Evolutionary conservation across 2,113 vertebrate species (phyloP), one percentile per base, ranked within the genome.

Genomic region (Todiramphus chloris): DNA sequence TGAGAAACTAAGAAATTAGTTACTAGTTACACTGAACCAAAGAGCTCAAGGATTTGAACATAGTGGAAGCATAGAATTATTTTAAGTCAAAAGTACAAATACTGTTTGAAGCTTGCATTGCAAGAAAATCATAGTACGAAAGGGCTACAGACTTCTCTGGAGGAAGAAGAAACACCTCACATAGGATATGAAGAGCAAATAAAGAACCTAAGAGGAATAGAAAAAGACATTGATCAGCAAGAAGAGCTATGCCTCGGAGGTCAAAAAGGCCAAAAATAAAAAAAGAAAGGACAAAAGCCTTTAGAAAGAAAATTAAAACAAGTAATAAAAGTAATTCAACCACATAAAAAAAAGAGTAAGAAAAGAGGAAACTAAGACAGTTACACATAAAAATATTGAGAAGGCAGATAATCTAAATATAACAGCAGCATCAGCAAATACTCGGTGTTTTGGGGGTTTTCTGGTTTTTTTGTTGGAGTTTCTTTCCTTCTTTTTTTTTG

Each of bases 191-290:
- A 89, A 59, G 41, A 81, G n/a, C 77, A 91, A 88, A 88, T 73
- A 80, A 84, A 90, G 16, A 83, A 74, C 28, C 16, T 66, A 19
- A 95, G 90, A 94, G 44, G 59, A 83, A 66, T 35, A 41, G 59
- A 50, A 86, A 90, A 63, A 88, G 10, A 14, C 50, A 93, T 88
- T 90, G 94, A 95, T 95, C 92, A 93, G 50, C 41, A 62, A 90
- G 63, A 9, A 93, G 27, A 93, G 15, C 24, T 93, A 31, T 88
- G 46, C 53, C 86, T 94, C 83, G 77, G 68, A 77, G 79, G 85
- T 90, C 85, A 86, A 77, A 94, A 93, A 83, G 37, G 17, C 41
- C 0, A 0, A 94, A 96, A 86, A 80, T 74, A 77, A 94, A 95
- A 83, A 1, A 1, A 80, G 31, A 88, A 83, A 80, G 59, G 72